Conservation (phyloP, 2,888 invertebrate genomes). For the Epinotia demarniana region DNA sequence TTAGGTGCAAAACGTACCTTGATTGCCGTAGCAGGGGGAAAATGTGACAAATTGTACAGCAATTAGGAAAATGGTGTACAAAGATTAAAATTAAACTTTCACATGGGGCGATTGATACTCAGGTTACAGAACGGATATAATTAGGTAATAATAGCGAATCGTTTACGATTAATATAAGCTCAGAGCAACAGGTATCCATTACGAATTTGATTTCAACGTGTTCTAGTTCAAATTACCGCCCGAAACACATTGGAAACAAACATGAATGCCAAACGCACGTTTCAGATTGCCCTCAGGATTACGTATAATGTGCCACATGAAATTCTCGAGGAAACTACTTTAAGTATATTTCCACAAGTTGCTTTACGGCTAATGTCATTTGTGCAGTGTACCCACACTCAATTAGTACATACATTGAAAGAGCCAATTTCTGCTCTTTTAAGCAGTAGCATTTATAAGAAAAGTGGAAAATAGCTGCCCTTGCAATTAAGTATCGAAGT, state of each 20-base stretch:
- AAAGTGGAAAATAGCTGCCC: no score
- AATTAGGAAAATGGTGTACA: conserved; percentile 58
- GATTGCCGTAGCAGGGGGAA: conserved; percentile 46
- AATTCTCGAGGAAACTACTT: neutral
- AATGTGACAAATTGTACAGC: conserved; percentile 54
- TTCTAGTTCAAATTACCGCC: no score
- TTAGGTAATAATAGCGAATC: conserved; percentile 6
- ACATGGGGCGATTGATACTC: conserved; percentile 40
- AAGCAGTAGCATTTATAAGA: no score
- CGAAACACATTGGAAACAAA: no score
- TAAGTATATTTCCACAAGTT: neutral
- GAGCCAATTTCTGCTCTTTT: no score
- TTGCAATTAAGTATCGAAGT: neutral
- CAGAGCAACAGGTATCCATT: no score
- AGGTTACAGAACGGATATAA: conserved; percentile 16
- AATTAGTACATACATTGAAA: no score
- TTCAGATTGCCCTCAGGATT: neutral
- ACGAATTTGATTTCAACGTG: no score
- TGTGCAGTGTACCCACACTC: no score
- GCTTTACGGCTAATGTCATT: no score
- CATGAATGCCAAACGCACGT: neutral
- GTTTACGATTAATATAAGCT: no score
- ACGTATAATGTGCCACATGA: neutral
- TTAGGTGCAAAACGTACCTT: conserved; percentile 42
- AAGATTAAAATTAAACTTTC: conserved; percentile 55